Percentiles rank a stretch among this genome's conserved stretches.
These are phyloP conservation scores for Donacobius atricapilla DNA, from an alignment of 2,113 vertebrate species.

Conservation along the genomic window DNA sequence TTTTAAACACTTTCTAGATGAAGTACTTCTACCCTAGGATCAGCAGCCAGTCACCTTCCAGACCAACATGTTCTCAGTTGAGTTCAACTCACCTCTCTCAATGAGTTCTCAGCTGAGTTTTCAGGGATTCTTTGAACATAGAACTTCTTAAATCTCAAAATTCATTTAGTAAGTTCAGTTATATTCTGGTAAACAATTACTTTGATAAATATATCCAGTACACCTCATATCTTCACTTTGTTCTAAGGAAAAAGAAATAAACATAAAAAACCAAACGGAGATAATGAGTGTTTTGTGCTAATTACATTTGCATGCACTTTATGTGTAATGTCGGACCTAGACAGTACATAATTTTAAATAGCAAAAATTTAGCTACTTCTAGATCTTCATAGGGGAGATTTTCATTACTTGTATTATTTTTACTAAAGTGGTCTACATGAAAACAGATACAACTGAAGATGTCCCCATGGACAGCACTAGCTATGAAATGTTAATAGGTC, in stretches of 20 bases:
- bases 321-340: not conserved
- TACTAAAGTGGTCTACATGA: not conserved
- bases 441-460: not conserved
- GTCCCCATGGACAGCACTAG: not conserved
- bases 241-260: not conserved
- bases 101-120: not conserved
- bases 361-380: not conserved
- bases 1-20: not conserved
- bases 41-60: not conserved
- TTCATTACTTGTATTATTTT: not conserved
- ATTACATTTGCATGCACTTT: not conserved
- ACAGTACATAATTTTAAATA: not conserved
- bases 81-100: not conserved
- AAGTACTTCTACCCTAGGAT: not conserved
- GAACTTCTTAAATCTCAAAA: not conserved
- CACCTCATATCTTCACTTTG: not conserved
- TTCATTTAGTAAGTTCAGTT: not conserved
- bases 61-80: not conserved
- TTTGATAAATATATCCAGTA: not conserved
- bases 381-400: not conserved
- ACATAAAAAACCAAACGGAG: not conserved
- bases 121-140: not conserved
- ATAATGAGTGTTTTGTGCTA: not conserved
- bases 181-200: not conserved
- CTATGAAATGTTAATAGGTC: not conserved